Evolutionary conservation across 2,888 invertebrate genomes (phyloP), one percentile per base, ranked within the genome.

Genomic region (Xestia rhomboidea): DNA sequence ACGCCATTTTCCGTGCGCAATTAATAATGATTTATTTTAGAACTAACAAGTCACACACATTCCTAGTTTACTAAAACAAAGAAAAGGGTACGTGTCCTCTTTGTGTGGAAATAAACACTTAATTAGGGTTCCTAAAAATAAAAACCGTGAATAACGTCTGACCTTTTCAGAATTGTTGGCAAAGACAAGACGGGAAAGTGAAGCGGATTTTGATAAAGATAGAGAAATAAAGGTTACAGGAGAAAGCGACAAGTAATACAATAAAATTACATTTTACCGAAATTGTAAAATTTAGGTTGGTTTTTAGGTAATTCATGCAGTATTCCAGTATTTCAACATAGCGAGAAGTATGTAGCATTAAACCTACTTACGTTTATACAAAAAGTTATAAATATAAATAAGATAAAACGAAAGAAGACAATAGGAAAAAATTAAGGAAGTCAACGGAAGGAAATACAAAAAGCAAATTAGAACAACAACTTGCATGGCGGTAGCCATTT

Each of bases 11-110:
- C 44, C 34, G 0, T n/a, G 64, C 27, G 21, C 7, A 79, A 71
- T 71, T 60, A 60, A 79, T 57, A 11, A 21, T 11, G 15, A 68
- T 70, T 70, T 74, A 79, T 78, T 78, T 67, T 38, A 30, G 30
- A 49, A 73, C 21, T 8, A 30, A 34, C 62, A 51, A 63, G 34
- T 68, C 57, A 68, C 21, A 49, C 60, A 73, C 49, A 34, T 18
- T n/a, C 49, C 49, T 67, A 57, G 27, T 71, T 24, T 30, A 21
- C 38, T 34, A 46, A 51, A 62, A 51, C 54, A 63, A 78, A 70
- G 41, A 54, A 78, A 76, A 70, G 41, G 27, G n/a, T 15, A 69
- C 5, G 21, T 44, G 64, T 30, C 30, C 60, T 18, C 62, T 57
- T 70, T 44, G 38, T 51, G 38, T 57, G 15, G 44, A 57, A 76